These are phyloP conservation scores for Lasioglossum figueresi DNA, from an alignment of 2,888 invertebrate genomes.

Conservation along the genomic window DNA sequence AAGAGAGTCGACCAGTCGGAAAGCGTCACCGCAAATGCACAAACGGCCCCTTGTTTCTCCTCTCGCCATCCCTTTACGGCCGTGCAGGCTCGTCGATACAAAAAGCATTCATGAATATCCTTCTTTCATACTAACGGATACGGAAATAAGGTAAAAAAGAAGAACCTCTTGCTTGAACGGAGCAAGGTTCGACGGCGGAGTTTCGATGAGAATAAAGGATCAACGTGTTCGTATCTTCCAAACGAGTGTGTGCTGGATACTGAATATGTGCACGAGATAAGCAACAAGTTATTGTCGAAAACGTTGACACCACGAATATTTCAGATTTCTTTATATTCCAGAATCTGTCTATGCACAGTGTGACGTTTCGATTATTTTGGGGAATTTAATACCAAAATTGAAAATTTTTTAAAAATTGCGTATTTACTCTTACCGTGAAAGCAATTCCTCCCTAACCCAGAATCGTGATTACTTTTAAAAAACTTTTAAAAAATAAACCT, in stretches of 20 bases:
- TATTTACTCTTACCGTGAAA: no score
- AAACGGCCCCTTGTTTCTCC: slow-evolving; percentile 67
- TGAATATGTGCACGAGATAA: slow-evolving; percentile 5
- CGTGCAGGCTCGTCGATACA: slow-evolving; percentile 42
- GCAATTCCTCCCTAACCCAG: no score
- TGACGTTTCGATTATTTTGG: no score
- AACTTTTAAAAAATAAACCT: no score
- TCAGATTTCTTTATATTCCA: not conserved
- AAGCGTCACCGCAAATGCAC: slow-evolving; percentile 57
- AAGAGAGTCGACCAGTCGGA: slow-evolving; percentile 24
- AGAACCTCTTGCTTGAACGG: slow-evolving; percentile 42
- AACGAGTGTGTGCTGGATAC: not conserved
- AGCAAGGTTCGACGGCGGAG: slow-evolving; percentile 9
- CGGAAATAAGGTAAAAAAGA: slow-evolving; percentile 64
- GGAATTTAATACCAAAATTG: no score
- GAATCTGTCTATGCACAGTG: no score
- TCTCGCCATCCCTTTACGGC: slow-evolving; percentile 56
- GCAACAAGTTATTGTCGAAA: slow-evolving; percentile 17
- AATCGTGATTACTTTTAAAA: no score
- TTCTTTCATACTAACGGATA: slow-evolving; percentile 69
- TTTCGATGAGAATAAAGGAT: slow-evolving; percentile 36
- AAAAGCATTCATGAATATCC: slow-evolving; percentile 71
- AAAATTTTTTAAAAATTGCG: no score
- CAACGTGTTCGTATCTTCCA: slow-evolving; percentile 25
- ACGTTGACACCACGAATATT: not conserved